Conservation (phyloP, 2,113 vertebrate species). For the Fregata magnificens region DNA sequence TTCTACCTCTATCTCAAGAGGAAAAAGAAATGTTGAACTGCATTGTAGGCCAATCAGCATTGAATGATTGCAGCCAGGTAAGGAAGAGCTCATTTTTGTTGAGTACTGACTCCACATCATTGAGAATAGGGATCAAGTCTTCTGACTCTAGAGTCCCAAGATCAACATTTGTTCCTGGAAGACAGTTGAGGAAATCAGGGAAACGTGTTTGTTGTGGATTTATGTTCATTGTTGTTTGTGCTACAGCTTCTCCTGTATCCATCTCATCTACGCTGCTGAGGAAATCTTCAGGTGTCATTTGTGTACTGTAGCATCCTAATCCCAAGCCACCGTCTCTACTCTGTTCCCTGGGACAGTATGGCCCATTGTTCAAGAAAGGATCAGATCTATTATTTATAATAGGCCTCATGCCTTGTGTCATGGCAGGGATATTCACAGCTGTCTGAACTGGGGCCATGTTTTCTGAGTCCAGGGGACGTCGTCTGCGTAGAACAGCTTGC, state of each 20-base stretch:
- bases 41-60: neutral
- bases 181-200: conserved; percentile 88
- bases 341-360: conserved; percentile 87
- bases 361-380: conserved; percentile 87
- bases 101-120: conserved; percentile 86
- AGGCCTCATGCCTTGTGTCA: conserved; percentile 79
- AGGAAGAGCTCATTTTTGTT: conserved; percentile 86
- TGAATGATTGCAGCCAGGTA: conserved; percentile 79
- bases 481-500: conserved; percentile 87
- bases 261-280: conserved; percentile 89
- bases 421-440: conserved; percentile 71
- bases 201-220: conserved; percentile 82
- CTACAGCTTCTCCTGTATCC: conserved; percentile 86
- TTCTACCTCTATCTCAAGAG: conserved; percentile 28
- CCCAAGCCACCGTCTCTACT: conserved; percentile 90
- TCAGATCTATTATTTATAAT: conserved; percentile 80
- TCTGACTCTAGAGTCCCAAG: conserved; percentile 88
- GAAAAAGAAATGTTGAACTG: conserved; percentile 47
- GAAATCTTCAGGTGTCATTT: conserved; percentile 88
- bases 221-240: conserved; percentile 74
- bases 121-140: conserved; percentile 88
- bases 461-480: conserved; percentile 87
- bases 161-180: conserved; percentile 89
- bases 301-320: conserved; percentile 86
- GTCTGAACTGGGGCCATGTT: conserved; percentile 72